These are phyloP conservation scores for Drosophila yooni DNA, from an alignment of 2,888 invertebrate species.

Conservation along the genomic window DNA sequence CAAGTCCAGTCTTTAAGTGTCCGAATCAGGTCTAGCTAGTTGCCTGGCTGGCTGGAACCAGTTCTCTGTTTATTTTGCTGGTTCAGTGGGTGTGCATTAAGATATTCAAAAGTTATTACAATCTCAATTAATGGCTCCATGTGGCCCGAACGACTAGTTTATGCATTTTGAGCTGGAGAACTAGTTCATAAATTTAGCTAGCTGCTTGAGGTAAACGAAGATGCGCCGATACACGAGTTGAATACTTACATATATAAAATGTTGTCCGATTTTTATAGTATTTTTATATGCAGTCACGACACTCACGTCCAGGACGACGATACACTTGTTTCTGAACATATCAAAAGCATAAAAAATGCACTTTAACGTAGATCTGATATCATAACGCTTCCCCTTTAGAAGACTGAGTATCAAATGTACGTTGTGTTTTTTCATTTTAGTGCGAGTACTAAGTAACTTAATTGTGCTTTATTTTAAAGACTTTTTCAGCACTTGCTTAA, in stretches of 20 bases:
- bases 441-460: not conserved
- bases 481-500: slow-evolving; percentile 13
- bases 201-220: not conserved
- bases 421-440: not conserved
- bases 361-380: not conserved
- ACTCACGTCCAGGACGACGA: not conserved
- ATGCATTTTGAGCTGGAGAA: slow-evolving; percentile 23
- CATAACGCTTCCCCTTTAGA: not conserved
- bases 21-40: slow-evolving; percentile 48
- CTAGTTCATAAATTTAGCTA: slow-evolving; percentile 21
- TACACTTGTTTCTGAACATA: not conserved
- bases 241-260: not conserved
- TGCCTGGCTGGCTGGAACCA: slow-evolving; percentile 34
- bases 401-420: not conserved
- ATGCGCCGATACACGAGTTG: not conserved
- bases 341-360: not conserved
- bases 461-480: not conserved
- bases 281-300: not conserved
- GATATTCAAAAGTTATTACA: slow-evolving; percentile 53
- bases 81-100: slow-evolving; percentile 59
- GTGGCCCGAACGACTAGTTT: slow-evolving; percentile 24
- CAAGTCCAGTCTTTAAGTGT: slow-evolving; percentile 20
- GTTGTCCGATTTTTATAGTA: not conserved
- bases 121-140: slow-evolving; percentile 46
- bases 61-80: slow-evolving; percentile 35